A percentile compares a stretch with the other conserved stretches of the same genome.
phyloP scores from a whole-genome alignment of 2,797 vertebrate species.

The Sebastes ruberrimus region DNA sequence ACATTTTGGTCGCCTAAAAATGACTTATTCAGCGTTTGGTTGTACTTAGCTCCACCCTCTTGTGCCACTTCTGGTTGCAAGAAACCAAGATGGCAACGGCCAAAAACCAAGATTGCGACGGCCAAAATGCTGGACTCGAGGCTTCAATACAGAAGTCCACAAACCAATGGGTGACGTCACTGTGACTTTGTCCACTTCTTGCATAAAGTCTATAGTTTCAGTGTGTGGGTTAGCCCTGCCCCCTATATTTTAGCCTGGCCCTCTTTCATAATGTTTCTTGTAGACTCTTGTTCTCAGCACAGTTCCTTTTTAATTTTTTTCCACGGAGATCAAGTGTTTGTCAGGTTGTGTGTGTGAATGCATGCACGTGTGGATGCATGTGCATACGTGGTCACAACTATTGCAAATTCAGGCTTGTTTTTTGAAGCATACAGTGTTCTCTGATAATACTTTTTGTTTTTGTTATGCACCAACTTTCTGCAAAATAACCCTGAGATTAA shows the following conservation, averaged over 20 bases:
- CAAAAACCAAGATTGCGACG: too few relatives aligned
- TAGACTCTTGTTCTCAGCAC: not conserved
- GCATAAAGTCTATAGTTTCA: too few relatives aligned
- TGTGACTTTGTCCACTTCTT: too few relatives aligned
- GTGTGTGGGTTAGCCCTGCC: too few relatives aligned
- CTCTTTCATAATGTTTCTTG: not conserved
- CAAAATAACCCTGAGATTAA: conserved; percentile 65
- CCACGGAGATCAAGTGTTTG: rapidly evolving
- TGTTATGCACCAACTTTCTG: conserved; percentile 38
- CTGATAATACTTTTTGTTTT: not conserved
- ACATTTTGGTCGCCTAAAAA: not conserved
- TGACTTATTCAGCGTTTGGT: rapidly evolving
- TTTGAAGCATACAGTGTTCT: not conserved
- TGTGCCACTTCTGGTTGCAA: not conserved
- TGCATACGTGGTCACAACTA: not conserved
- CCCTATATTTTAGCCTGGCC: too few relatives aligned
- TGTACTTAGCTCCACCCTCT: not conserved
- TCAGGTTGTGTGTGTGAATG: not conserved
- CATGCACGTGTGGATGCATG: rapidly evolving
- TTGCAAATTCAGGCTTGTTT: not conserved
- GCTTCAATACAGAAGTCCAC: too few relatives aligned
- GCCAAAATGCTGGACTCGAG: too few relatives aligned
- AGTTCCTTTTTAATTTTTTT: not conserved
- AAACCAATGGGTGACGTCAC: too few relatives aligned
- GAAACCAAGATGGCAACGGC: not conserved